Evolutionary conservation across 2,888 invertebrate genomes (phyloP).

Genomic region (Zeuzera pyrina): DNA sequence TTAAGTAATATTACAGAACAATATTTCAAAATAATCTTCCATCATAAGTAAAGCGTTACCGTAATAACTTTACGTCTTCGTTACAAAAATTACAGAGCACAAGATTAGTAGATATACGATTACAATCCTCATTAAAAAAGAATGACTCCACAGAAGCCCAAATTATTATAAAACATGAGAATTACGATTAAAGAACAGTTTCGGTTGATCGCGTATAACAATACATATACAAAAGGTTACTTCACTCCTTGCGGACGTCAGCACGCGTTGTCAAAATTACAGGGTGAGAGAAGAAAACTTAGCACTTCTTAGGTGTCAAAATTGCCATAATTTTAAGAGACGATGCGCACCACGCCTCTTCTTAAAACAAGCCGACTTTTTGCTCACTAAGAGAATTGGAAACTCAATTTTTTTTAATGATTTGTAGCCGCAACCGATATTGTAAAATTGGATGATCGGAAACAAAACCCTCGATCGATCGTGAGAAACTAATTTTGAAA

Average conservation of each 20-base stretch:
- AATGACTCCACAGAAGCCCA: conserved; percentile 54
- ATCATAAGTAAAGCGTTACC: too few species aligned
- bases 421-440: conserved; percentile 64
- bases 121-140: conserved; percentile 53
- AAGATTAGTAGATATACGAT: conserved; percentile 31
- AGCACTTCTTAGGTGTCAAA: conserved; percentile 70
- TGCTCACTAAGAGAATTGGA: conserved; percentile 46
- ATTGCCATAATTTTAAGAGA: conserved; percentile 67
- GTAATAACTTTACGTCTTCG: conserved; percentile 21
- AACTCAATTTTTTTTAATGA: conserved; percentile 63
- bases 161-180: conserved; percentile 62
- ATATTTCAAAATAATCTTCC: too few species aligned
- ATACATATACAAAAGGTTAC: conserved; percentile 26
- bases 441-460: conserved; percentile 61
- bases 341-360: conserved; percentile 50
- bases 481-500: conserved; percentile 61
- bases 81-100: conserved; percentile 52
- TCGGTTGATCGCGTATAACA: conserved; percentile 33
- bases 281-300: conserved; percentile 54
- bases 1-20: too few species aligned
- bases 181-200: conserved; percentile 44
- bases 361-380: conserved; percentile 64
- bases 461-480: conserved; percentile 48
- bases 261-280: conserved; percentile 59
- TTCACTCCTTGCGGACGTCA: conserved; percentile 32